Conservation (phyloP, 2,797 vertebrate species). For the Melanitta fusca region DNA sequence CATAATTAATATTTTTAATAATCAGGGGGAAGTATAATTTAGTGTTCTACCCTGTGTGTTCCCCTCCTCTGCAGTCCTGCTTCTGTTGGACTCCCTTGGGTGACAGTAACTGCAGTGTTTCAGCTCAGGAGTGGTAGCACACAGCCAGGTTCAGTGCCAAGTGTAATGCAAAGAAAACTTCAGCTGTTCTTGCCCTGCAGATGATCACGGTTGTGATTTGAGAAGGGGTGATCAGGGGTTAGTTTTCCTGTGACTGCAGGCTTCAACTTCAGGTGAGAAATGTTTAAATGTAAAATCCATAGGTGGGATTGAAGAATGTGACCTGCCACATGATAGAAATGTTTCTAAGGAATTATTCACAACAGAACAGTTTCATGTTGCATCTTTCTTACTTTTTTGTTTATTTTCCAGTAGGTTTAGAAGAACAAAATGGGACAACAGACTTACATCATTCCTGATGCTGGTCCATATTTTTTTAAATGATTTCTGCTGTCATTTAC, state of each 20-base stretch:
- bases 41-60: not conserved
- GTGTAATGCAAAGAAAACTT: not conserved
- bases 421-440: not conserved
- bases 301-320: not conserved
- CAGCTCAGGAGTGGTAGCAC: not conserved
- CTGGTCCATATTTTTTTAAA: not conserved
- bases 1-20: not conserved
- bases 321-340: not conserved
- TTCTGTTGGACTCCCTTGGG: not conserved
- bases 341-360: not conserved
- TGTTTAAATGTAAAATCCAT: not conserved
- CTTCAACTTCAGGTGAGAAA: not conserved
- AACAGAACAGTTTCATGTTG: not conserved
- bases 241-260: not conserved
- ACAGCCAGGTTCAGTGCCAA: accelerated
- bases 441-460: not conserved
- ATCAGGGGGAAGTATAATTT: not conserved
- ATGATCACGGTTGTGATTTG: not conserved
- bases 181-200: not conserved
- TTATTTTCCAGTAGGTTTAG: not conserved
- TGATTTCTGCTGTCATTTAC: not conserved
- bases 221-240: not conserved
- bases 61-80: not conserved
- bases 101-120: not conserved
- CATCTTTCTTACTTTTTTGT: not conserved